Percentiles rank a stretch among this genome's conserved stretches.
Conservation (phyloP, 2,113 vertebrate species). For the Alces alces region DNA sequence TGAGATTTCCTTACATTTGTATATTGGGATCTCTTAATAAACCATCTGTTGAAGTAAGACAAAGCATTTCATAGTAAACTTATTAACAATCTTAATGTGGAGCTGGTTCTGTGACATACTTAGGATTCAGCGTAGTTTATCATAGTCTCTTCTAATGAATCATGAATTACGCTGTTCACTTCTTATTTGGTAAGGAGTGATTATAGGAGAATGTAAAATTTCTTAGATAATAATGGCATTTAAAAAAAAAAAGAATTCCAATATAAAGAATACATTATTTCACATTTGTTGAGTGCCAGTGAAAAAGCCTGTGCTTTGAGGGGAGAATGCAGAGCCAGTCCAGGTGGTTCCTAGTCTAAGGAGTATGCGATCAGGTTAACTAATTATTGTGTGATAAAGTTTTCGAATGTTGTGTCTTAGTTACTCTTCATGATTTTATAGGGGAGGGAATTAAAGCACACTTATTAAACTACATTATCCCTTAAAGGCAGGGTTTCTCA, state of each 20-base stretch:
- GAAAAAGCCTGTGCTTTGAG: not conserved
- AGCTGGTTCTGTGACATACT: not conserved
- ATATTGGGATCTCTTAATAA: not conserved
- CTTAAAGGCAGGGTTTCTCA: not conserved
- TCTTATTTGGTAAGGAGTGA: not conserved
- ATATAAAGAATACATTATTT: constrained; percentile 15
- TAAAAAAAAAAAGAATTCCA: constrained; percentile 26
- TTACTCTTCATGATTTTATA: not conserved
- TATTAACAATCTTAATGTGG: not conserved
- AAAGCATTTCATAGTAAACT: not conserved
- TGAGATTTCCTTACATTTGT: not conserved
- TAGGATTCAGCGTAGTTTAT: not conserved
- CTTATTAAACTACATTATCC: not conserved
- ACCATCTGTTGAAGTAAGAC: not conserved
- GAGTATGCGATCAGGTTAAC: not conserved
- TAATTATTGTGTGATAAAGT: not conserved
- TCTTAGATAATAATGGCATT: constrained; percentile 33
- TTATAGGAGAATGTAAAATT: not conserved
- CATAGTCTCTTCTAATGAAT: not conserved
- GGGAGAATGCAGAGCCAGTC: not conserved
- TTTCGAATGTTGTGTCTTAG: not conserved
- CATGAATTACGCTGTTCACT: not conserved
- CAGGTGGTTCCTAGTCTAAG: not conserved
- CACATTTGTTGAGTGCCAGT: not conserved
- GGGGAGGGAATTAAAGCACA: not conserved